Base-by-base conservation (phyloP, 2,113 vertebrate genomes). In the Epinephelus moara region DNA sequence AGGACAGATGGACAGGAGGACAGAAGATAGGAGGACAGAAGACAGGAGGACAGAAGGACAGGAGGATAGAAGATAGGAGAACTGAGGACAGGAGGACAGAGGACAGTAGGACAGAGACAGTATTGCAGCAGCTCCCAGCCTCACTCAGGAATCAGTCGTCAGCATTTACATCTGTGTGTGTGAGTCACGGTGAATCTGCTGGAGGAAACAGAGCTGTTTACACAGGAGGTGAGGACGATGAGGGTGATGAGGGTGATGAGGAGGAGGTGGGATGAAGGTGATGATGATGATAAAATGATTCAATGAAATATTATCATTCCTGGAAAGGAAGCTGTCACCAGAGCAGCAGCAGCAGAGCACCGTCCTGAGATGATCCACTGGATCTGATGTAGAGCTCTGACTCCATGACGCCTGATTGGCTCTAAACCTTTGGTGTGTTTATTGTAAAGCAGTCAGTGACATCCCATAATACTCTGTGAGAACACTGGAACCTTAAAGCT, bases 201-300 rank as follows among this genome's bases (percentile, higher is more conserved):
- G 8, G 25, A 84, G 73, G 85, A 85, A 85, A 57, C 78, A 61
- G 75, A 80, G 84, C 59, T 82, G 88, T 71, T 87, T 82, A 75
- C 84, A 68, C 70, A 59, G 70, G 59, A 80, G 83, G 76, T 67
- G 80, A 82, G 73, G 88, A 82, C 75, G 84, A 76, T 49, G 81
- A 82, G 70, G 70, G 70, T 4, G 63, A 86, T 40, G 69, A 70
- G 72, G 78, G 62, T 68, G 81, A 78, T 19, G 88, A 83, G 33
- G 81, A 83, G 81, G 77, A 76, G 84, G 82, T 76, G 83, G 84
- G 84, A 88, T 77, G 82, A 72, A 78, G 76, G 76, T 80, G 89
- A 84, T 61, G 33, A 84, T 61, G 33, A 37, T 37, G 80, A 76
- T 70, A 18, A 72, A 81, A 73, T 73, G 72, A 84, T 80, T 71